Percentiles rank a stretch among this genome's conserved stretches.
Evolutionary conservation across 1,140 invertebrate species (phyloP).

Genomic region (Heliconius hewitsoni): DNA sequence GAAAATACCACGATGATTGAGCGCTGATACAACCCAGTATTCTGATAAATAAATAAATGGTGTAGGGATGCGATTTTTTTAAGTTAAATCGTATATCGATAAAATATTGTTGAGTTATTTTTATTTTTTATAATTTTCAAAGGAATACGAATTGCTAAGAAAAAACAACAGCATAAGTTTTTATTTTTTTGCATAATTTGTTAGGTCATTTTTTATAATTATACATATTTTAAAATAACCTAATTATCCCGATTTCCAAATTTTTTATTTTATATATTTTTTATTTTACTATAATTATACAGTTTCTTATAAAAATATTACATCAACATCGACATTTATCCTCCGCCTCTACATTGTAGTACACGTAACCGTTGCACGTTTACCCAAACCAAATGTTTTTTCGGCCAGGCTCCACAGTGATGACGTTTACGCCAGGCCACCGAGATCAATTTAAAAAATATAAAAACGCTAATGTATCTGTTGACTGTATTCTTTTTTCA

Average conservation of each 20-base stretch:
- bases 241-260: no score
- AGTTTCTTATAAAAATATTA: not conserved
- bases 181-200: no score
- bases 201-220: no score
- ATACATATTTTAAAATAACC: no score
- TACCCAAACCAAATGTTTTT: slow-evolving; percentile 59
- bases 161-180: not conserved
- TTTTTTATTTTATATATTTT: no score
- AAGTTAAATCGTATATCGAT: slow-evolving; percentile 33
- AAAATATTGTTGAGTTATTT: not conserved
- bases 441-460: slow-evolving; percentile 57
- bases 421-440: slow-evolving; percentile 53
- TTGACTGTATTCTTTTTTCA: slow-evolving; percentile 41
- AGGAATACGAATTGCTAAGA: not conserved
- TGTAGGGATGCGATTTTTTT: slow-evolving; percentile 43
- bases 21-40: slow-evolving; percentile 74
- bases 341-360: slow-evolving; percentile 39
- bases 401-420: slow-evolving; percentile 43
- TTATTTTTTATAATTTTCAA: not conserved
- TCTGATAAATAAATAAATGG: slow-evolving; percentile 73
- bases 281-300: no score
- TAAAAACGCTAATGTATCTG: slow-evolving; percentile 48
- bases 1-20: slow-evolving; percentile 75
- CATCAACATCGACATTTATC: slow-evolving; percentile 42
- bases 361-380: slow-evolving; percentile 54